A percentile compares a stretch with the other conserved stretches of the same genome.
These are phyloP conservation scores for Drosophila conformis DNA, from an alignment of 2,888 invertebrate genomes.

Conservation along the genomic window DNA sequence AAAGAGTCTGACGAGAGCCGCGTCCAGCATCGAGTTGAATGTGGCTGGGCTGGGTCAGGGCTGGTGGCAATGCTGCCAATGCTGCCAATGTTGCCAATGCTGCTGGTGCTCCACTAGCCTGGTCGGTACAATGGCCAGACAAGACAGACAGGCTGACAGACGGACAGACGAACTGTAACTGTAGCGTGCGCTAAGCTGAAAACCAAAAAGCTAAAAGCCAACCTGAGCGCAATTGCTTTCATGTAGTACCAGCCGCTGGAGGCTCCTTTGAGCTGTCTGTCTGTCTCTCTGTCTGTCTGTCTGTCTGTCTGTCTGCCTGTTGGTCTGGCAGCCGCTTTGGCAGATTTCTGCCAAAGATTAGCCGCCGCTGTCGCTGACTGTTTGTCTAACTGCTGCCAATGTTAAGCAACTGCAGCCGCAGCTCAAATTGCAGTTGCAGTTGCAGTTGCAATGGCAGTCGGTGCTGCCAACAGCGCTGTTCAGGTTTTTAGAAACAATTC, in stretches of 20 bases:
- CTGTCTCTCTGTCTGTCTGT: slow-evolving; percentile 28
- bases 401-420: slow-evolving; percentile 20
- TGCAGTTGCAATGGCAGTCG: slow-evolving; percentile 11
- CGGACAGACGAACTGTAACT: slow-evolving; percentile 50
- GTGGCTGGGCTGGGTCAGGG: slow-evolving; percentile 30
- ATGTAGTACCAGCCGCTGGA: slow-evolving; percentile 28
- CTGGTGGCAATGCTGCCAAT: slow-evolving; percentile 6
- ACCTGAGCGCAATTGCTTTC: slow-evolving; percentile 55
- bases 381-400: slow-evolving; percentile 58
- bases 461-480: slow-evolving; percentile 15
- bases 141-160: neutral
- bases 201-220: neutral
- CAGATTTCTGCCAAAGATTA: slow-evolving; percentile 67
- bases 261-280: slow-evolving; percentile 55
- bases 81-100: neutral
- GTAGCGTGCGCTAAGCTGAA: slow-evolving; percentile 47
- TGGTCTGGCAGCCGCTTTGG: slow-evolving; percentile 47
- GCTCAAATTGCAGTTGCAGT: slow-evolving; percentile 4
- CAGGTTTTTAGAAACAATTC: neutral
- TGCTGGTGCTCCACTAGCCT: neutral
- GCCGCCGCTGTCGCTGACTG: slow-evolving; percentile 56
- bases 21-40: slow-evolving; percentile 13
- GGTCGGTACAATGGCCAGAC: slow-evolving; percentile 45
- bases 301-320: slow-evolving; percentile 21
- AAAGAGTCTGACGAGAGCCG: slow-evolving; percentile 6